Base-by-base conservation (phyloP, 2,888 invertebrate genomes). In the Drosophila neonasuta region DNA sequence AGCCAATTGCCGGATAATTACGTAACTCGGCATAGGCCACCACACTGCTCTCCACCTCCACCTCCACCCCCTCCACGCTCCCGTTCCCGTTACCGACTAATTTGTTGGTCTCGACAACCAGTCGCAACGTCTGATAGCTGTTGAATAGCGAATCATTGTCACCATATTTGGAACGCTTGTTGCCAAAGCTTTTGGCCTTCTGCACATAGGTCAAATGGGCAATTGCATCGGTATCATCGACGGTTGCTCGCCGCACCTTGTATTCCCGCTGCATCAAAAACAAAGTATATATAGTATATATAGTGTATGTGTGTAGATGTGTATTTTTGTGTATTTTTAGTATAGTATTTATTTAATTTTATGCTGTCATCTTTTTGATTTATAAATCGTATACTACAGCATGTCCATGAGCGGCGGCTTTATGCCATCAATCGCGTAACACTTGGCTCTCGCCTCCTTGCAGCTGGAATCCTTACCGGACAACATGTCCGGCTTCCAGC, bases 11-110 rank as follows among this genome's bases (percentile, higher is more conserved):
- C 0, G 90, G 90, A 60, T 68, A 77, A 15, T 80, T 83, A 1
- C 74, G 74, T 10, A 90, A 71, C 45, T 89, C 89, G 0, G 87
- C 90, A 71, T 88, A 90, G 15, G 81, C 89, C 0, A 83, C 50
- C 5, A 63, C 7, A 5, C 1, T 1, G 3, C 1, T 9, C 2
- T 3, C n/a, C n/a, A n/a, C n/a, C 6, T 1, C 7, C 11, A 5
- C 2, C 5, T 36, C 34, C 11, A 1, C 11, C 2, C n/a, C 29
- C 1, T 20, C 1, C 24, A 1, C 1, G 24, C 6, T 24, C 6
- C 24, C 24, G 6, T 24, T 6, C 1, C 24, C 24, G 6, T 24
- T 1, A 24, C 24, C 24, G 6, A 24, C 24, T 6, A 24, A 1
- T 24, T 24, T 24, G 0, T 41, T 17, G 5, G 49, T 36, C 3